Evolutionary conservation across 1,140 invertebrate species (phyloP), one percentile per base, ranked within the genome.

Genomic region (Cotesia typhae): DNA sequence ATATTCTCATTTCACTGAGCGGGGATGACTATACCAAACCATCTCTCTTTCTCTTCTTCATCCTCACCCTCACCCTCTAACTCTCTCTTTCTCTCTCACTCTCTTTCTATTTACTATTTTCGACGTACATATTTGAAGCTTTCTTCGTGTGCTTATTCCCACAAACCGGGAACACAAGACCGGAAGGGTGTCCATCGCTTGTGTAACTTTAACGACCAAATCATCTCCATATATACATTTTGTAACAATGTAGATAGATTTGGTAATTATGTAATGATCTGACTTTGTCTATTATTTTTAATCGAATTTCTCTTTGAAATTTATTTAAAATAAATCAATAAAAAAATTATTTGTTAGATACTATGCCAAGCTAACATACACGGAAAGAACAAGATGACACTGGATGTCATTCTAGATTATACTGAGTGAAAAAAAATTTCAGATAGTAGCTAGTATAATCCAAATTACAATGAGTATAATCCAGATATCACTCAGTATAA

Each of bases 1-100:
- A 83, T 84, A 84, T 85, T 85, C 83, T 84, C 83, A 84, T 85
- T 84, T 83, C 82, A 82, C 82, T 81, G 63, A 66, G 60, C 65
- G 69, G 59, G 63, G 41, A 47, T 47, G 71, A 47, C 71, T 64
- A 71, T 55, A 36, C 51, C 72, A 53, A 70, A 52, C 57, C 17
- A 52, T 59, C 67, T 57, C 28, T 36, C 67, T 41, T 36, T 66
- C 55, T 41, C 57, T 35, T 55, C 10, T 10, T 4, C 41, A 47
- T 12, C 28, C 47, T 73, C 57, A 47, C 41, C 36, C 73, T 37
- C 35, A 17, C 55, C 64, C 68, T 47, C 72, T 71, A 17, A n/a
- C 59, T 60, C 1, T 57, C 67, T 4, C 59, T 60, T n/a, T 63
- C 52, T 38, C 4, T 12, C 37, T 53, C 65, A 28, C 51, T 59